Base-by-base conservation (phyloP, 2,797 vertebrate species). In the Neosalanx taihuensis region DNA sequence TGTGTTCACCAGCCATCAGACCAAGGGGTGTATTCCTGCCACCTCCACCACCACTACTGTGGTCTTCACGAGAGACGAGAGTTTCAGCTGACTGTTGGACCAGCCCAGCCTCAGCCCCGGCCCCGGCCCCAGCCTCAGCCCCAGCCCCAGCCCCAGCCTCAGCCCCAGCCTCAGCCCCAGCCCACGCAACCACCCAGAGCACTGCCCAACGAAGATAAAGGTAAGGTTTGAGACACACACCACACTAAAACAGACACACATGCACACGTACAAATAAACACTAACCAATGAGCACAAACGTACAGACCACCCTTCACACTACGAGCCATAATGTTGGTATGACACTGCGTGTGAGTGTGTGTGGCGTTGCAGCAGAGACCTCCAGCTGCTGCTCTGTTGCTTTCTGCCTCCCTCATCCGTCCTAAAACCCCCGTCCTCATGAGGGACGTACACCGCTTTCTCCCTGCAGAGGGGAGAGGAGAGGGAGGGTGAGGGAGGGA, bases 21-120 rank as follows among this genome's bases (percentile, higher is more conserved):
- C 4, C 90, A 94, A 80, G 97, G 96, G n/a, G 90, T 92, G n/a
- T 99, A 99, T 71, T 98, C 96, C 4, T 99, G 97, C 82, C 96
- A 99, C 82, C 93, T 99, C 59, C 96, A 99, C 82, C 97, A 99
- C 64, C 96, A 99, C 87, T 99, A 99, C 92, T 98, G 97, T 0
- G 96, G 96, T 17, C 91, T 99, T 2, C 95, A 98, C 0, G 97
- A 99, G 80, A 93, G 96, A 60, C 89, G 96, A 64, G 88, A 95
- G 85, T 97, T 96, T 89, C 93, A 85, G 49, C 82, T 98, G 61
- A 79, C 73, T 0, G 94, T 99, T 0, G 91, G 92, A 68, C 91
- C 85, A 18, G 84, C 83, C 0, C 64, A 69, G 31, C 35, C 67
- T 59, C 76, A 74, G 3, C 67, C 73, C 20, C 23, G 31, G 30